Evolutionary conservation across 1,140 invertebrate genomes (phyloP), one percentile per base, ranked within the genome.

Genomic region (Eumaeus atala): DNA sequence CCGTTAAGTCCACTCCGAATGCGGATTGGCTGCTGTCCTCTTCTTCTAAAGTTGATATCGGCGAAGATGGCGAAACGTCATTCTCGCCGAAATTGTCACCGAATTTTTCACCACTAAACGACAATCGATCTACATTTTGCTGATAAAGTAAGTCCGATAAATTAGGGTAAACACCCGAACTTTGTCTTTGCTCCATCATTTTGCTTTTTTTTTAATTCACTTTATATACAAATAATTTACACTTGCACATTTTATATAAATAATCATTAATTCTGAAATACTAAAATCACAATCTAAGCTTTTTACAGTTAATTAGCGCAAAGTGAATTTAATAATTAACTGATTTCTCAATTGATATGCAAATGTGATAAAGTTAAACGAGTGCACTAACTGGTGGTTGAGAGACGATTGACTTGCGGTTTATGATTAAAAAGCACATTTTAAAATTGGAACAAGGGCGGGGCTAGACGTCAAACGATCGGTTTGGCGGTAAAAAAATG

Each of bases 401-500:
- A 58, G 50, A 48, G 62, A 52, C 61, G 64, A 72, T 70, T 70
- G 66, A 59, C 53, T 52, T 74, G 72, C 56, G 78, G 74, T 82
- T 76, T 76, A 70, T 71, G 66, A 80, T 76, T 75, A 72, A 77
- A 73, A 64, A 60, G 60, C 52, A 61, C 42, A 65, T 70, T 84
- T 77, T 71, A 73, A 77, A 77, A 73, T 72, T 63, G 61, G 56
- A 51, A 51, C 51, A n/a, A 40, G 51, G 77, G 75, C 67, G 72
- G 66, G 67, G 77, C 66, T 48, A 63, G 68, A 59, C 66, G 67
- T 64, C 53, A 62, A 58, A 58, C 67, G 69, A 82, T 82, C 75
- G 76, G 74, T 79, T 78, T 73, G 58, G 64, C 56, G 67, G 62
- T 66, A 72, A 73, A 85, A 83, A 85, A 85, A 82, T 83, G 82